Evolutionary conservation across 1,140 invertebrate genomes (phyloP).

Genomic region (Tigriopus japonicus): DNA sequence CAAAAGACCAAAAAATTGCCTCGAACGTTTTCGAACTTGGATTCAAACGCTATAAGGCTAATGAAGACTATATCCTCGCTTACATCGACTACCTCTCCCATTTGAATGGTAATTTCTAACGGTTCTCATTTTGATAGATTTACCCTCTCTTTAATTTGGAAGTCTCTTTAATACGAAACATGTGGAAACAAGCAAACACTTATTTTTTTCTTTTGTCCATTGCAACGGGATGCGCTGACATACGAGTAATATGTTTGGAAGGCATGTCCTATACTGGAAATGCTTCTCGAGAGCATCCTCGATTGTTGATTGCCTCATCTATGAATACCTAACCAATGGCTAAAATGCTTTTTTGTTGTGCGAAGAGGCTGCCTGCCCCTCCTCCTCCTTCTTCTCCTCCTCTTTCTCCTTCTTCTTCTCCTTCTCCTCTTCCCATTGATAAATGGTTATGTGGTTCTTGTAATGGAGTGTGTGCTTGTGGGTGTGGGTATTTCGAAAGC

Average conservation of each 20-base stretch:
- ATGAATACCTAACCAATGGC: no score
- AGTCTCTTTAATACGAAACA: background rate
- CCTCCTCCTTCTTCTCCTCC: no score
- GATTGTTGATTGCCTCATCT: no score
- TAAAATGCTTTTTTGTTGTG: no score
- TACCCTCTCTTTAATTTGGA: slow-evolving; percentile 6
- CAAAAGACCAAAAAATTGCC: slow-evolving; percentile 95
- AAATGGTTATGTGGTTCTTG: background rate
- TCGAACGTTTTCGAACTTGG: slow-evolving; percentile 96
- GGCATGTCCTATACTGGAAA: background rate
- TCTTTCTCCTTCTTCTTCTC: no score
- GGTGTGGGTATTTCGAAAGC: background rate
- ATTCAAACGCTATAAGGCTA: slow-evolving; percentile 83
- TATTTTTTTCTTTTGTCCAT: background rate
- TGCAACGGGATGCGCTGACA: background rate
- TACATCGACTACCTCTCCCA: slow-evolving; percentile 96
- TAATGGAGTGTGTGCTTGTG: background rate
- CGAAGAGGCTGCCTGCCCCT: no score
- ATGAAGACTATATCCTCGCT: slow-evolving; percentile 80
- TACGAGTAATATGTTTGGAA: background rate
- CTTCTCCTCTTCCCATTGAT: background rate
- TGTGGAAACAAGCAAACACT: background rate
- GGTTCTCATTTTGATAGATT: background rate
- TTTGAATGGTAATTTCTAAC: slow-evolving; percentile 55
- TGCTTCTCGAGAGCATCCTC: no score